Evolutionary conservation across 2,113 vertebrate species (phyloP).

Genomic region (Azemiops feae): DNA sequence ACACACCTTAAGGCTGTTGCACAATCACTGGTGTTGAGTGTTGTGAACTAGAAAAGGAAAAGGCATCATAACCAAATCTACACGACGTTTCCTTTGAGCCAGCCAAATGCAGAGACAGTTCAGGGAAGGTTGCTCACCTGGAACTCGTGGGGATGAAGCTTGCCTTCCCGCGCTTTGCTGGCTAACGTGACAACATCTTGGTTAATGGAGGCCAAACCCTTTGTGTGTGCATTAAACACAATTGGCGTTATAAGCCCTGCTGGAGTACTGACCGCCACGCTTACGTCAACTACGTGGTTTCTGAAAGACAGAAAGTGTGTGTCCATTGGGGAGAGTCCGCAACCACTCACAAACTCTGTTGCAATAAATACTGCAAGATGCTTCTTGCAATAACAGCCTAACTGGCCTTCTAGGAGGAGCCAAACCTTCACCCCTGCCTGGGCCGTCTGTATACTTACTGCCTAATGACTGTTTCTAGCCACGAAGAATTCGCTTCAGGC

Average conservation of each 20-base stretch:
- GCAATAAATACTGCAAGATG: neutral
- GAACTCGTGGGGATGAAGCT: conserved; percentile 95
- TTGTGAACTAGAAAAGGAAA: neutral
- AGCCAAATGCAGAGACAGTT: neutral
- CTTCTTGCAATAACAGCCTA: fast-evolving
- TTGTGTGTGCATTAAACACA: conserved; percentile 93
- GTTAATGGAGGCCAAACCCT: conserved; percentile 87
- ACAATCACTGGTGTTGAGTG: neutral
- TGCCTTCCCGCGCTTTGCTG: conserved; percentile 87
- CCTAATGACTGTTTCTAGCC: conserved; percentile 96
- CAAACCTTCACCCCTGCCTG: neutral
- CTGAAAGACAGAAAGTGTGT: conserved; percentile 66
- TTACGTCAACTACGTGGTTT: conserved; percentile 94
- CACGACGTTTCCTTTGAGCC: neutral
- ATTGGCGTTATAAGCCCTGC: conserved; percentile 96
- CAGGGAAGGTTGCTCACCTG: conserved; percentile 74
- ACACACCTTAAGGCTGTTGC: neutral
- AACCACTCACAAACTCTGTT: neutral
- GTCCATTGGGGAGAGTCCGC: neutral
- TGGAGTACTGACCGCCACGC: conserved; percentile 90
- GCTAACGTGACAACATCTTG: conserved; percentile 84
- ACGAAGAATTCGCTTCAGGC: conserved; percentile 96
- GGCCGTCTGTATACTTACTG: conserved; percentile 82
- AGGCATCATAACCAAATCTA: neutral
- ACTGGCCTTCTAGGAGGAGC: neutral